Base-by-base conservation (phyloP, 2,113 vertebrate genomes). In the Tyrannus savana region DNA sequence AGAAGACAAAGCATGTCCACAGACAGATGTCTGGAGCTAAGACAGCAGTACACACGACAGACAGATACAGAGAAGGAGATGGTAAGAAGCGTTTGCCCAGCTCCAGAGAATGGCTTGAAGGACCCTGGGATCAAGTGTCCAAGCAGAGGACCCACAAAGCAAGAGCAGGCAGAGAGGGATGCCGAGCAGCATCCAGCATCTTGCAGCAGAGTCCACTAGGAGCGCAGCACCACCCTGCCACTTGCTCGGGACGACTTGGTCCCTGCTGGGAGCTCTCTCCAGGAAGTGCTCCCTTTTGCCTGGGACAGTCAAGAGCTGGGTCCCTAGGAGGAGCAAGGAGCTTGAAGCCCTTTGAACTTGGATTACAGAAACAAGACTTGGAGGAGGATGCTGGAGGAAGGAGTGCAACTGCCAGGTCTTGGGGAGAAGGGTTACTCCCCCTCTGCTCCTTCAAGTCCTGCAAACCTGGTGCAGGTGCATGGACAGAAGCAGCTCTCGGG, bases 301-400 rank as follows among this genome's bases (percentile, higher is more conserved):
- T 0, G 0, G 22, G 47, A 90, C 1, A 8, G 25, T 23, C 71
- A 90, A 66, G 31, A 90, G 30, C 22, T 50, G 50, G 12, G 46
- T 84, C 47, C 60, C 42, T 71, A 22, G 50, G 42, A 92, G 59
- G 39, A 93, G 33, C 59, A 71, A 55, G 62, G 39, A 83, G 27
- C 68, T 83, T n/a, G 39, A 50, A 92, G 50, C 30, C n/a, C 37
- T 93, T 86, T 69, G 55, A 95, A 89, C 39, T 76, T 47, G 24
- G 24, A 71, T 83, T 71, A 84, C 42, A 92, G 68, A 87, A 86
- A 66, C 27, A 37, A 92, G 41, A 55, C 55, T 62, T 50, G 64
- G 85, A 91, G 64, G 47, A 92, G 60, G 56, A 78, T 89, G 86
- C 80, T 93, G 80, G 42, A 93, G 52, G 67, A 95, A 89, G 46